Base-by-base conservation (phyloP, 2,797 vertebrate species). In the Pelobates cultripes region DNA sequence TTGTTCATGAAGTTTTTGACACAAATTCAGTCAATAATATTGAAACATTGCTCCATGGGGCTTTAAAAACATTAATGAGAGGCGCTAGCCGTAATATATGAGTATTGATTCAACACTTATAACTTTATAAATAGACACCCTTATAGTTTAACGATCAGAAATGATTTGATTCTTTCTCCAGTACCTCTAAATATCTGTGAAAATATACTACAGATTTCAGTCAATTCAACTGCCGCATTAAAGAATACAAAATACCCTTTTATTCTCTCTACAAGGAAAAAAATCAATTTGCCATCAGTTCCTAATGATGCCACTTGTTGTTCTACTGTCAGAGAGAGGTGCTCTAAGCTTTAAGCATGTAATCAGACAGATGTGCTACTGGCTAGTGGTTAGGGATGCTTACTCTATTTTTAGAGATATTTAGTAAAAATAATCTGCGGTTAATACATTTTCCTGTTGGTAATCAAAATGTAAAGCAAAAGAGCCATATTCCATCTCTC, bases 401-500 rank as follows among this genome's bases (percentile, higher is more conserved):
- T 71, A 43, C 61, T 73, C 66, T 81, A 77, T 78, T 74, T 73
- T 78, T 74, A 78, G 75, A 66, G 43, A 55, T 68, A 55, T 74
- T 78, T 63, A 70, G 40, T 75, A 64, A 77, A 76, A 79, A 83
- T 83, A 78, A 83, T 79, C 4, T 17, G 40, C 70, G 75, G 57
- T 75, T 83, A 83, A 79, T 75, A 79, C 7, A n/a, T 79, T 63
- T 83, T 83, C 55, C 71, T 72, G 66, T 63, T 83, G 44, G 66
- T 79, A 83, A 83, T 79, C 76, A 79, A 60, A 83, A 70, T 51
- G 74, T 78, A 43, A 75, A 75, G 55, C 41, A 64, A 79, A 66
- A 43, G 53, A 55, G 66, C 41, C 28, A 73, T 74, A 79, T 75
- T 79, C 15, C 64, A 77, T 83, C 28, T 78, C 53, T 40, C 53